Base-by-base conservation (phyloP, 2,113 vertebrate species). In the Sapajus apella region DNA sequence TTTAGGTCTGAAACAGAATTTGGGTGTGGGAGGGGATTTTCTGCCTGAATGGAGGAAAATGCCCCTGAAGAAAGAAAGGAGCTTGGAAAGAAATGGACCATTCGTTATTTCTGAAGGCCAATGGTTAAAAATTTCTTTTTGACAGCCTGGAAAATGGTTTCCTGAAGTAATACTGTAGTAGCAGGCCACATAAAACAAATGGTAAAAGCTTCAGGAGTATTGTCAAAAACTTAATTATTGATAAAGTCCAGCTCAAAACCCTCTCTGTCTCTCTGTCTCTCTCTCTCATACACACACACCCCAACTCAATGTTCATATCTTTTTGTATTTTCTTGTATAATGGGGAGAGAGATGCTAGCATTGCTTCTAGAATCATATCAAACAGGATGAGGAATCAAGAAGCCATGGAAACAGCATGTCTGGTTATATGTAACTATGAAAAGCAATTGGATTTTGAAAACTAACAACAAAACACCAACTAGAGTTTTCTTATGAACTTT, bases 391-490 rank as follows among this genome's bases (percentile, higher is more conserved):
- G 25, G 40, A 95, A 80, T 96, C 70, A 88, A 95, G 79, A 94
- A 70, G 25, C 43, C 30, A 55, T 68, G 55, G 92, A 83, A 96
- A 92, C 37, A 91, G 66, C 27, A 16, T 79, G 27, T 18, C 21
- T 66, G 32, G 5, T 94, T 89, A 83, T 83, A 56, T 17, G 50
- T 75, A 95, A 52, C 14, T 56, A 14, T 80, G 58, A 84, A 96
- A 90, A 56, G 30, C 45, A 75, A 80, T 21, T 84, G 40, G n/a
- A 87, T 73, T 95, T 96, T 91, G 43, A 90, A 96, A 95, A 87
- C 82, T 66, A 87, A 76, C 25, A 47, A 66, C 70, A 87, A 88
- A 79, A 55, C 70, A 18, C 7, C 5, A 80, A 21, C 80, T 72
- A 83, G 32, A 8, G 2, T 96, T 87, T 88, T 96, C 55, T 81